Conservation (phyloP, 2,113 vertebrate species). For the Solea senegalensis region DNA sequence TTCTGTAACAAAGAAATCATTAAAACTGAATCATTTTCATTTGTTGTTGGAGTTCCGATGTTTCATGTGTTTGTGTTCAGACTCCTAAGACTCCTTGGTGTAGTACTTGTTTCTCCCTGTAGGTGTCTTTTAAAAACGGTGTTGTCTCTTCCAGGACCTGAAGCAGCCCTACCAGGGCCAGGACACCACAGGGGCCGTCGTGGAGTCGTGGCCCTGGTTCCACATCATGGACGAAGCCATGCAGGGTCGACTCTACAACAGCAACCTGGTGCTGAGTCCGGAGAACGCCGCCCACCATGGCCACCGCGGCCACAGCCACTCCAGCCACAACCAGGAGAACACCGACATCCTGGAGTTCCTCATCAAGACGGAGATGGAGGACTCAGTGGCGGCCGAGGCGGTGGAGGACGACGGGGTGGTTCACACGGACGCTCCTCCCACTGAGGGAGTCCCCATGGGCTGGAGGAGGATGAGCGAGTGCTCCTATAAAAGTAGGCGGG, state of each 20-base stretch:
- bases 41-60: too few relatives aligned
- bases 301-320: constrained; percentile 33
- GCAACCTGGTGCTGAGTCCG: constrained; percentile 62
- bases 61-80: too few relatives aligned
- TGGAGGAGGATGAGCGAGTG: constrained; percentile 77
- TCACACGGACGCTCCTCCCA: background rate
- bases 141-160: constrained; percentile 69
- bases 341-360: constrained; percentile 78
- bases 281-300: background rate
- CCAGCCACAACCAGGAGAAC: constrained; percentile 60
- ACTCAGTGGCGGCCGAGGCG: constrained; percentile 40
- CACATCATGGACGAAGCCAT: constrained; percentile 83
- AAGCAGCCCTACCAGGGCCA: constrained; percentile 79
- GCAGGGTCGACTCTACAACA: constrained; percentile 76
- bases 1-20: too few relatives aligned
- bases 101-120: background rate
- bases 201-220: constrained; percentile 83
- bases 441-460: constrained; percentile 65
- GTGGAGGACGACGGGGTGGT: constrained; percentile 5
- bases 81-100: too few relatives aligned
- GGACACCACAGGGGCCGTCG: constrained; percentile 47
- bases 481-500: constrained; percentile 71
- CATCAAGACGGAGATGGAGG: constrained; percentile 80
- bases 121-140: background rate
- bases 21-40: too few relatives aligned